Evolutionary conservation across 2,113 vertebrate genomes (phyloP), one percentile per base, ranked within the genome.

Genomic region (Myrmecophaga tridactyla): DNA sequence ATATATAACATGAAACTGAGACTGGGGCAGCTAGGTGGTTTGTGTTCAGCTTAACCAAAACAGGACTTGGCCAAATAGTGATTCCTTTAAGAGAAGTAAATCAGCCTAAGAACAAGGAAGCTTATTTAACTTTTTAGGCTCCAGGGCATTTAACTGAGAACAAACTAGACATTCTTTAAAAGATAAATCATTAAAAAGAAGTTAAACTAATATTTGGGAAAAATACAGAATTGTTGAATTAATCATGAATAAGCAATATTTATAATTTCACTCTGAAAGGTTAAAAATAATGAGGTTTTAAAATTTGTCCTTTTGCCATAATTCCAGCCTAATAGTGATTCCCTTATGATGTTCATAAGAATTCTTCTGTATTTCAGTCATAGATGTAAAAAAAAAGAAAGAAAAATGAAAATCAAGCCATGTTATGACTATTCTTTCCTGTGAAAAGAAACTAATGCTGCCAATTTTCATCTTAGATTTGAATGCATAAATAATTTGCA

Each of bases 141-240:
- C 58, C 11, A 60, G 31, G 53, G 25, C 10, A 60, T 58, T 94
- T 72, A 82, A 72, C 4, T 89, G 53, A 65, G 48, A 95, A 87
- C 53, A 90, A 81, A 85, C 14, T 18, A 80, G 25, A 36, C 14
- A 29, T 77, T 92, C 34, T 81, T 60, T 76, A 65, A 76, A 78
- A 1, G 6, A 92, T 85, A 81, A 95, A 95, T 92, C 65, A 90
- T 62, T 62, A 36, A 46, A 91, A 73, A 21, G 6, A 85, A 69
- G 77, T 58, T 91, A 75, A 91, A 80, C 10, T 62, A 86, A 58
- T 69, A 88, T 72, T 84, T 82, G 65, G 62, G 43, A 58, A 86
- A 97, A 91, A 83, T 70, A 46, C 34, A 89, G 81, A 94, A 81
- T 73, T 67, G 84, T 56, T 83, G 62, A 72, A 89, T 76, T 91